These are phyloP conservation scores for Gallinago undulata DNA, from an alignment of 2,113 vertebrate genomes.

Conservation along the genomic window DNA sequence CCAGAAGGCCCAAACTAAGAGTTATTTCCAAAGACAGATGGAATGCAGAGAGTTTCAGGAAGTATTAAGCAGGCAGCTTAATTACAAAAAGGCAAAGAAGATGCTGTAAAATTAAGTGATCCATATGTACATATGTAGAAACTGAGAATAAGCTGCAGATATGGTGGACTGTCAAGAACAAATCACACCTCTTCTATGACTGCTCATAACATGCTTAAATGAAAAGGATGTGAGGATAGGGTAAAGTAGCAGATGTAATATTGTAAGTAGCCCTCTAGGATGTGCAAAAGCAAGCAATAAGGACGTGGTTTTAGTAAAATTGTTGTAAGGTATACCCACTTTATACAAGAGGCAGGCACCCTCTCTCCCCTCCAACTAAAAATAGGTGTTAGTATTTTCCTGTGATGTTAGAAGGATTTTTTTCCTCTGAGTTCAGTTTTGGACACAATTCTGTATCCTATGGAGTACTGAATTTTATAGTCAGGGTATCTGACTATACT, in stretches of 20 bases:
- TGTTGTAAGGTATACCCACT: not conserved
- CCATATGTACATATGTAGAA: not conserved
- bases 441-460: not conserved
- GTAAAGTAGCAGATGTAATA: not conserved
- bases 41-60: not conserved
- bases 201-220: not conserved
- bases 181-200: not conserved
- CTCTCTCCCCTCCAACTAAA: not conserved
- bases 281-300: not conserved
- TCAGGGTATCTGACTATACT: not conserved
- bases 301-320: not conserved
- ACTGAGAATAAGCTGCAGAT: not conserved
- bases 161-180: not conserved
- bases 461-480: not conserved
- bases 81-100: not conserved
- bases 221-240: not conserved
- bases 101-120: not conserved
- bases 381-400: not conserved
- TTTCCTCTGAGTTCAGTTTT: not conserved
- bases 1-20: not conserved
- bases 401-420: not conserved
- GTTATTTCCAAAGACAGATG: constrained; percentile 18
- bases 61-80: constrained; percentile 9
- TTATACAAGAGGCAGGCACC: not conserved
- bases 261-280: accelerated